phyloP scores from a whole-genome alignment of 92 coral and sea anemone species.

The Virgularia gustaviana region DNA sequence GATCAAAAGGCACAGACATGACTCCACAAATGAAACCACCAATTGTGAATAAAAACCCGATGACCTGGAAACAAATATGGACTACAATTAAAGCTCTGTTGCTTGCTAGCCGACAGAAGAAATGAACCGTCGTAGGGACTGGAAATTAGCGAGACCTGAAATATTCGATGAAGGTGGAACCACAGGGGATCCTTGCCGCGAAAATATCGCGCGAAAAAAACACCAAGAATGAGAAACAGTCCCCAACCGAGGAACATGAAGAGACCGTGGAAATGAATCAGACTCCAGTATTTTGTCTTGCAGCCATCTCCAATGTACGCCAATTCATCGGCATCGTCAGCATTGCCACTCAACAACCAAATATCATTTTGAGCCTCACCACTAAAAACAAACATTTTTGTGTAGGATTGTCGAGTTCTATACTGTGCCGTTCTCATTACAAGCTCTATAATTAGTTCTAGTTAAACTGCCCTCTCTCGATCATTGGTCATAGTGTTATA shows the following conservation, averaged over 20 bases:
- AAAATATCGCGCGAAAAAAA: constrained; percentile 19
- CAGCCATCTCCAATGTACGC: constrained; percentile 21
- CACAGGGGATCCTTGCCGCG: constrained; percentile 26
- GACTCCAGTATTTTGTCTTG: constrained; percentile 31
- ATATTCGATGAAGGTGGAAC: constrained; percentile 23
- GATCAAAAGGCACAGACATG: constrained; percentile 37
- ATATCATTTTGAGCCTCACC: constrained; percentile 60
- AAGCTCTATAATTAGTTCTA: too few species aligned
- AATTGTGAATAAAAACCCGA: constrained; percentile 10
- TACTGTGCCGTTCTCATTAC: too few species aligned
- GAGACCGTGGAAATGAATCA: constrained; percentile 37
- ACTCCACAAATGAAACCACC: constrained; percentile 35
- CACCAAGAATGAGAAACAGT: constrained; percentile 13
- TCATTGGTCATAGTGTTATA: too few species aligned
- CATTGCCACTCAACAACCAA: constrained; percentile 78
- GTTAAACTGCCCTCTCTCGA: too few species aligned
- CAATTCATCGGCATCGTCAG: constrained; percentile 56
- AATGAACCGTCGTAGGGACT: too few species aligned
- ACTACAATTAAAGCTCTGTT: too few species aligned
- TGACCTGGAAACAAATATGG: too few species aligned
- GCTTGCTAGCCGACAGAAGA: too few species aligned
- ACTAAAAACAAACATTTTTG: background rate
- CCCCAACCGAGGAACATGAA: constrained; percentile 41
- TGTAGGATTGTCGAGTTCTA: too few species aligned
- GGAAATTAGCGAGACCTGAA: too few species aligned